Base-by-base conservation (phyloP, 2,888 invertebrate genomes). In the Encarsia formosa region DNA sequence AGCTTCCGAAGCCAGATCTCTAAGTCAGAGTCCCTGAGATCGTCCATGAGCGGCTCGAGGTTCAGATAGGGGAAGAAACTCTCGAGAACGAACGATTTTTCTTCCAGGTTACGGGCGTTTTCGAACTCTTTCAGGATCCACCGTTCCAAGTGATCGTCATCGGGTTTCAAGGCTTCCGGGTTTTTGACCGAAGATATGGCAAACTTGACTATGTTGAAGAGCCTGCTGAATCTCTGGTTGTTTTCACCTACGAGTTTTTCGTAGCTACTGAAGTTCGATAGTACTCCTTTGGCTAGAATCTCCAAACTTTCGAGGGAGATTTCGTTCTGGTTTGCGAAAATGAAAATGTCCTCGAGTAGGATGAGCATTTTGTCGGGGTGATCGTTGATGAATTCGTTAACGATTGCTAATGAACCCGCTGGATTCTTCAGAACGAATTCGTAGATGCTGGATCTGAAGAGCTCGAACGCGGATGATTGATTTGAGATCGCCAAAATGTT, bases 91-190 rank as follows among this genome's bases (percentile, higher is more conserved):
- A 53, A 44, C 1, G 59, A 61, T 43, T 65, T 70, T 8, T 61
- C 56, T n/a, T 67, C 60, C 15, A 67, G 49, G 45, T 57, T 58
- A 1, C 43, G 24, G n/a, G 49, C 48, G 0, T 41, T 49, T 0
- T 47, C 47, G 15, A 72, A 54, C 37, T 70, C 61, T 11, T 49
- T 38, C 2, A 67, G 38, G 20, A 73, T 66, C 72, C 71, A 72
- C n/a, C n/a, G n/a, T n/a, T n/a, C 23, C n/a, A 15, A 8, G 5
- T 15, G 16, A 5, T 35, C 34, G 11, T 41, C 37, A 2, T 4
- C 11, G 1, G 38, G 5, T 35, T 38, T 37, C 4, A 65, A 51
- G 16, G 66, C 61, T 5, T 54, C 55, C 16, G 67, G 66, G 20
- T 63, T 55, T 0, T 54, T 24, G 15, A 60, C 61, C 1, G 71